Percentiles rank a stretch among this genome's conserved stretches.
These are phyloP conservation scores for Tenrec ecaudatus DNA, from an alignment of 2,113 vertebrate species.

Conservation along the genomic window DNA sequence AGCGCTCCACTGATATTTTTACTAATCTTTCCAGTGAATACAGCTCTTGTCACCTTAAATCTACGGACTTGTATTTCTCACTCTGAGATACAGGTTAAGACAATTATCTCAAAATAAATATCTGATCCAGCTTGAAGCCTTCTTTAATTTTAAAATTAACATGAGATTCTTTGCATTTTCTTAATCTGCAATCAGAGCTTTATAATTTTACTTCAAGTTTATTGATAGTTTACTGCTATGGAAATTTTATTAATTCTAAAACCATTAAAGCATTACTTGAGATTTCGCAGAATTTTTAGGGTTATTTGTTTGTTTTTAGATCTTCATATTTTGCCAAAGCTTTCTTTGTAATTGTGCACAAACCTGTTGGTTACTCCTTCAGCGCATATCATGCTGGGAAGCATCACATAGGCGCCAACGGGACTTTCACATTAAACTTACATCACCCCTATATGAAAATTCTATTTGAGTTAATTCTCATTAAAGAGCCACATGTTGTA, in stretches of 20 bases:
- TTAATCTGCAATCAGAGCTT: not conserved
- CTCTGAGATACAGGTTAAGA: not conserved
- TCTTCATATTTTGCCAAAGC: not conserved
- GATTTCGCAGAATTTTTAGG: not conserved
- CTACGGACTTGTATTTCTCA: not conserved
- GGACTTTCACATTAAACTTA: conserved; percentile 59
- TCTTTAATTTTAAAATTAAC: not conserved
- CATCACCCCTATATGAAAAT: not conserved
- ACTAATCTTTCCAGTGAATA: not conserved
- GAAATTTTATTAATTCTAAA: not conserved
- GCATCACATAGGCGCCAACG: conserved; percentile 6
- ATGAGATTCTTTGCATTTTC: not conserved
- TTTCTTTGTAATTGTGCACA: conserved; percentile 46
- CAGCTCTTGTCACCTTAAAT: not conserved
- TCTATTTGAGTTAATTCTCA: conserved; percentile 49
- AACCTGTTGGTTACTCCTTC: conserved; percentile 2
- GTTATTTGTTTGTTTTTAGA: conserved; percentile 6
- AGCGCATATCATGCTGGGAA: not conserved
- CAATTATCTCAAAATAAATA: not conserved
- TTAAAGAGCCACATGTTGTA: conserved; percentile 44
- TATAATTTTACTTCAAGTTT: no score
- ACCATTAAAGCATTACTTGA: not conserved
- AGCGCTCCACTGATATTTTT: not conserved
- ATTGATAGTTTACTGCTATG: not conserved
- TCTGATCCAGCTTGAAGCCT: not conserved